Conservation (phyloP, 2,888 invertebrate genomes). For the Drosophila basisetae region DNA sequence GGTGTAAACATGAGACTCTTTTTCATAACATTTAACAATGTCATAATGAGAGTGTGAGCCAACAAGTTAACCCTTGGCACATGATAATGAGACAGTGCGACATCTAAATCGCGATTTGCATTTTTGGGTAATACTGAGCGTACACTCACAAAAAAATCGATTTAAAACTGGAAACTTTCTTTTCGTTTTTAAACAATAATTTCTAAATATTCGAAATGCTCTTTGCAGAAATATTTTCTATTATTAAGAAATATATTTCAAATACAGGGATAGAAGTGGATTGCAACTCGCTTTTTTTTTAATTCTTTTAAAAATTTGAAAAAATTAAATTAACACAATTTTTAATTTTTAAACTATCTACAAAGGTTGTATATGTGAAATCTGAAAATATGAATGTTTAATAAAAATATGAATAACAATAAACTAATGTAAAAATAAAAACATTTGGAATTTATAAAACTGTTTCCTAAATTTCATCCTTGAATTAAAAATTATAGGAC, state of each 20-base stretch:
- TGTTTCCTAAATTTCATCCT: background rate
- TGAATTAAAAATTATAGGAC: background rate
- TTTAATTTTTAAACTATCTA: background rate
- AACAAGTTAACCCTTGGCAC: conserved; percentile 57
- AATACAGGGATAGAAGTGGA: background rate
- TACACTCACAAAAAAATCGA: background rate
- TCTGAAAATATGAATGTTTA: too few species aligned
- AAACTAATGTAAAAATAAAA: background rate
- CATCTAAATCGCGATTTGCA: conserved; percentile 47
- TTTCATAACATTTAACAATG: conserved; percentile 83
- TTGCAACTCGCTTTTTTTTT: background rate
- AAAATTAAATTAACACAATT: too few species aligned
- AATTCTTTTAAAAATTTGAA: background rate
- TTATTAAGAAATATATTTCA: background rate
- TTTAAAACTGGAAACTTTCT: background rate
- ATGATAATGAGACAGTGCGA: conserved; percentile 52
- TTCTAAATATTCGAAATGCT: background rate
- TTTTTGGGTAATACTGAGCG: conserved; percentile 31
- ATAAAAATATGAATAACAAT: background rate
- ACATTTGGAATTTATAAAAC: background rate
- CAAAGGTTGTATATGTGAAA: accelerated
- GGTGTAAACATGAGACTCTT: conserved; percentile 58
- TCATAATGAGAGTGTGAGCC: conserved; percentile 66
- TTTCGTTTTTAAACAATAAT: background rate
- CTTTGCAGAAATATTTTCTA: background rate